These are phyloP conservation scores for Condylostylus longicornis DNA, from an alignment of 1,140 invertebrate species.

Conservation along the genomic window DNA sequence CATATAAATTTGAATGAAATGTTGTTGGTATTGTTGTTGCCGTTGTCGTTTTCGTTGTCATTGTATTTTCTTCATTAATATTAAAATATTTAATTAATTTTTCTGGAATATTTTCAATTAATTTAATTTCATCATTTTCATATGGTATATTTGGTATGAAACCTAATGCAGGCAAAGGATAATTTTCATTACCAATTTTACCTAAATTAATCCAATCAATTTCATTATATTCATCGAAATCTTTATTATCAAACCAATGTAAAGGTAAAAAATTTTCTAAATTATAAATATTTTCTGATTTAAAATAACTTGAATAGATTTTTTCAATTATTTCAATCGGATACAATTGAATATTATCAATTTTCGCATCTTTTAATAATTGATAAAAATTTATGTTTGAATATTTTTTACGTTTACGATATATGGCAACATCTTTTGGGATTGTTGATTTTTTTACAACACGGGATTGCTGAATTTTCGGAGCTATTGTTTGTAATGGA, in stretches of 20 bases:
- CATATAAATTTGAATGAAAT: conserved; percentile 14
- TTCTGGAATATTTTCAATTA: background rate
- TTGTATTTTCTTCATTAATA: too few species aligned
- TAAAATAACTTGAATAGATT: background rate
- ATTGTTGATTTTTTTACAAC: conserved; percentile 19
- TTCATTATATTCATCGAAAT: conserved; percentile 20
- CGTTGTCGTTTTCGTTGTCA: too few species aligned
- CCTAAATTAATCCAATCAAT: conserved; percentile 24
- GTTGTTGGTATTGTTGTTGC: conserved; percentile 16
- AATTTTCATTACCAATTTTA: conserved; percentile 13
- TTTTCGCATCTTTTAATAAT: conserved; percentile 15
- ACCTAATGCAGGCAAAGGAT: conserved; percentile 21
- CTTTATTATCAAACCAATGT: conserved; percentile 24
- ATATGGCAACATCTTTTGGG: conserved; percentile 27
- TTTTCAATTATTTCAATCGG: conserved; percentile 18
- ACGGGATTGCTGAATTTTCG: conserved; percentile 23
- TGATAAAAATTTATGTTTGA: conserved; percentile 17
- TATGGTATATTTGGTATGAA: conserved; percentile 4
- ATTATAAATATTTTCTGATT: background rate
- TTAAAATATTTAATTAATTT: background rate
- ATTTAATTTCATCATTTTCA: background rate
- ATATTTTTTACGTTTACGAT: conserved; percentile 20
- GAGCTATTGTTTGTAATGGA: conserved; percentile 22
- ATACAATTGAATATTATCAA: conserved; percentile 15
- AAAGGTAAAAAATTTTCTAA: conserved; percentile 24